Base-by-base conservation (phyloP, 2,888 invertebrate genomes). In the Polylopha cassiicola region DNA sequence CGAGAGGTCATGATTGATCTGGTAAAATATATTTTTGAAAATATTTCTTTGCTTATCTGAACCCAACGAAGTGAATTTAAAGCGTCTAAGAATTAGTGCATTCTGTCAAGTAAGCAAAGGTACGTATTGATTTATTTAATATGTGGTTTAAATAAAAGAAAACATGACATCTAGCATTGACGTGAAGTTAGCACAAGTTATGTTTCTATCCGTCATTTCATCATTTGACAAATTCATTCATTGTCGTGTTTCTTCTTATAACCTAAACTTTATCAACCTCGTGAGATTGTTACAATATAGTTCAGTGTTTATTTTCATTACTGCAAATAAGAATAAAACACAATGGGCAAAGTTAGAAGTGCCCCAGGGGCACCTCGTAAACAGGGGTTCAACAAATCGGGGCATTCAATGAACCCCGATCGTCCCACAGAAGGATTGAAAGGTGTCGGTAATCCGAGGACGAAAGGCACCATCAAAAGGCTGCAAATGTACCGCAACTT, bases 401-500 rank as follows among this genome's bases (percentile, higher is more conserved):
- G 89, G 18, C 97, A 98, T 82, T 97, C 97, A 37, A 95, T 98
- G 95, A 98, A 98, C 73, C 97, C 97, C 11, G 96, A 98, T 53
- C 88, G 97, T 33, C 87, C 91, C 7, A 89, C 87, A 8, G 91
- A 91, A 58, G 92, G 91, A 1, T 79, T 96, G 37, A 94, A 94
- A 79, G 95, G 95, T 34, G 94, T 95, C 7, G 93, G 92, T 0
- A 94, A 93, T 62, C 90, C 91, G 1, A 89, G 98, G 56, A 94
- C 97, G 7, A 95, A 94, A 73, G 91, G 92, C 7, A 99, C 99
- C 0, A 99, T 99, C 46, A 98, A 96, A 68, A 89, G 99, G 29
- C 80, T 99, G 50, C 95, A 97, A 75, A 99, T 99, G 99, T 99
- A 99, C 81, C 91, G 96, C 53, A 98, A 98, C 79, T 97, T 95